A percentile compares a stretch with the other conserved stretches of the same genome.
These are phyloP conservation scores for Falco berigora DNA, from an alignment of 2,797 vertebrate genomes.

Conservation along the genomic window DNA sequence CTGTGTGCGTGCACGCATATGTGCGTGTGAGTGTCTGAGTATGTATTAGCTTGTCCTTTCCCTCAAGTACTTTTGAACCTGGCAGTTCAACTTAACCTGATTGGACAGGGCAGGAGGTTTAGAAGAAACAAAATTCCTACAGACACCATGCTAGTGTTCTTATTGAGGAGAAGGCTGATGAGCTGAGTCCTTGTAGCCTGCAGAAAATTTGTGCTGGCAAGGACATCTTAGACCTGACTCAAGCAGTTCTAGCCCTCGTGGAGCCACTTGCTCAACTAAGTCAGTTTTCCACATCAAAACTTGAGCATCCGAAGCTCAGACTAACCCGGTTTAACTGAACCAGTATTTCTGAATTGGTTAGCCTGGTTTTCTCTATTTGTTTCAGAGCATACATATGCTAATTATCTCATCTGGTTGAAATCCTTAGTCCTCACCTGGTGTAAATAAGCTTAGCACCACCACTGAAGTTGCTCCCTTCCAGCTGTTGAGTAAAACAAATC, in stretches of 20 bases:
- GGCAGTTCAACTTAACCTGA: background rate
- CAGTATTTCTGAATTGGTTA: background rate
- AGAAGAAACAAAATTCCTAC: background rate
- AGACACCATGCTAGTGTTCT: background rate
- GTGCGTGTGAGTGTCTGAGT: background rate
- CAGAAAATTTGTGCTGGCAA: background rate
- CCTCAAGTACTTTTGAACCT: background rate
- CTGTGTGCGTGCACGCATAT: accelerated
- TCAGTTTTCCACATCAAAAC: background rate
- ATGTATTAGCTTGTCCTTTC: background rate
- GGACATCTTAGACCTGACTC: background rate
- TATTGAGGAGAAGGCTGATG: background rate
- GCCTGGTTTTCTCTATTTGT: background rate
- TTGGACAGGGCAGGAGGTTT: background rate
- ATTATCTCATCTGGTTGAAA: background rate
- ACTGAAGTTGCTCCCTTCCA: background rate
- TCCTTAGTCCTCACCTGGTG: background rate
- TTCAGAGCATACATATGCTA: accelerated
- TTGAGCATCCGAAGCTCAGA: background rate
- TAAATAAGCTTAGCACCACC: background rate
- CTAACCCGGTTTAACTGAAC: background rate
- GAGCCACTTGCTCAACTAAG: background rate
- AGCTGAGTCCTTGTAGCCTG: background rate
- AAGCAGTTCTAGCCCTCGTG: background rate
- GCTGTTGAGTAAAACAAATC: background rate